Evolutionary conservation across 2,888 invertebrate species (phyloP).

Genomic region (Clusia tigrina): DNA sequence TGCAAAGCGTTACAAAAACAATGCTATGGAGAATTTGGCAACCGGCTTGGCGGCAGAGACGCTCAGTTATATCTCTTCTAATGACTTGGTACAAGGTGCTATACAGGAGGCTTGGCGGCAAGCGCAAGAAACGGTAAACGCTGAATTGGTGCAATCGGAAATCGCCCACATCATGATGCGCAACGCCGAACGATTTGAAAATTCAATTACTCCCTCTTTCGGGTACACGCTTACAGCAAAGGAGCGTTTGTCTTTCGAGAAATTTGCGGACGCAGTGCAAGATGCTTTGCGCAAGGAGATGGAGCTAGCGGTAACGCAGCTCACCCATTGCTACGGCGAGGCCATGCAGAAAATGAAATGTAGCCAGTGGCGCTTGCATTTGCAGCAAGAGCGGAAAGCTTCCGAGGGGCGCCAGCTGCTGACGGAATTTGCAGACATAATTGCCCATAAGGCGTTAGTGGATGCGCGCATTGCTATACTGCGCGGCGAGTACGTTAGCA

Average conservation of each 20-base stretch:
- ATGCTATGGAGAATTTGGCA: conserved; percentile 75
- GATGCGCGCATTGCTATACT: conserved; percentile 79
- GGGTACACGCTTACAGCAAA: conserved; percentile 73
- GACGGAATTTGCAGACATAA: conserved; percentile 74
- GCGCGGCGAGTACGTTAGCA: conserved; percentile 62
- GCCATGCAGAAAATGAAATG: conserved; percentile 70
- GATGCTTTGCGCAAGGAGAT: conserved; percentile 76
- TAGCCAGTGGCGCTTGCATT: conserved; percentile 64
- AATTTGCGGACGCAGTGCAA: conserved; percentile 79
- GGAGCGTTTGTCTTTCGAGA: conserved; percentile 75
- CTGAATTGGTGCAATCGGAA: conserved; percentile 79
- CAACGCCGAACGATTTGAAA: conserved; percentile 75
- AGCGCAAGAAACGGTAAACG: conserved; percentile 78
- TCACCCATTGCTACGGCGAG: conserved; percentile 74
- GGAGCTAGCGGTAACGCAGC: conserved; percentile 74
- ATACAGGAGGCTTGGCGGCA: conserved; percentile 79
- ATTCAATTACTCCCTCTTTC: conserved; percentile 67
- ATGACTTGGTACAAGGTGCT: conserved; percentile 71
- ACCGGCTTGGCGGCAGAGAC: conserved; percentile 76
- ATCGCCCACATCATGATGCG: conserved; percentile 77
- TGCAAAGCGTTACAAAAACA: conserved; percentile 72
- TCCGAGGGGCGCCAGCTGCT: conserved; percentile 67
- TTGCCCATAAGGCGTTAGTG: conserved; percentile 78
- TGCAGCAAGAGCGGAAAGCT: conserved; percentile 66
- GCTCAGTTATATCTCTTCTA: conserved; percentile 68